Evolutionary conservation across 2,888 invertebrate genomes (phyloP), one percentile per base, ranked within the genome.

Genomic region (Polia nebulosa): DNA sequence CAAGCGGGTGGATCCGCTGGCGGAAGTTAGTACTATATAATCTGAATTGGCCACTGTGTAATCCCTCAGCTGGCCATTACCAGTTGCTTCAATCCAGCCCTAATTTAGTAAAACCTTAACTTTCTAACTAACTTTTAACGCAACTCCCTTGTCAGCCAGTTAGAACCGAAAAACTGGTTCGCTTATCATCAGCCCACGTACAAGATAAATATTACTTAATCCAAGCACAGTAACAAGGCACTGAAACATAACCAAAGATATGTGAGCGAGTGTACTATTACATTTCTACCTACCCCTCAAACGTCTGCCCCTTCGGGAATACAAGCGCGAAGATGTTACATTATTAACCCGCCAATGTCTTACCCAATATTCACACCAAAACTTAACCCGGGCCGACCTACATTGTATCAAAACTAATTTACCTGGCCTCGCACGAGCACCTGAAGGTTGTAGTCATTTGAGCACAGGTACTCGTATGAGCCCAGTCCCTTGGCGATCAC

Each of bases 321-420:
- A 63, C 25, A 17, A 20, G 13, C 9, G 0, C 20, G 13, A 39
- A 32, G 22, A 68, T 45, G 41, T 29, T 72, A 20, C 20, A 72
- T 20, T 22, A 72, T 49, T 68, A 68, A 73, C 32, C 2, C 8
- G 1, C 13, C 53, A 41, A 8, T n/a, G 41, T 74, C 47, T 34
- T 27, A 73, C 15, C 27, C 29, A 73, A 41, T 44, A 6, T 49
- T 13, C 32, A 13, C 1, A 49, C 34, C 53, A 32, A 45, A 72
- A 44, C 47, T 49, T 51, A 59, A 45, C 59, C 41, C 9, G 4
- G 17, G 32, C 39, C 6, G 20, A 39, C 32, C 39, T 15, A 20
- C 13, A 29, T 55, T 51, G 45, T 25, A 36, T 34, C 39, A 34
- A 52, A 62, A 71, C 49, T 55, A 58, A 74, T 74, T 59, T 56